These are phyloP conservation scores for Sitophilus oryzae DNA, from an alignment of 1,140 invertebrate genomes.

Conservation along the genomic window DNA sequence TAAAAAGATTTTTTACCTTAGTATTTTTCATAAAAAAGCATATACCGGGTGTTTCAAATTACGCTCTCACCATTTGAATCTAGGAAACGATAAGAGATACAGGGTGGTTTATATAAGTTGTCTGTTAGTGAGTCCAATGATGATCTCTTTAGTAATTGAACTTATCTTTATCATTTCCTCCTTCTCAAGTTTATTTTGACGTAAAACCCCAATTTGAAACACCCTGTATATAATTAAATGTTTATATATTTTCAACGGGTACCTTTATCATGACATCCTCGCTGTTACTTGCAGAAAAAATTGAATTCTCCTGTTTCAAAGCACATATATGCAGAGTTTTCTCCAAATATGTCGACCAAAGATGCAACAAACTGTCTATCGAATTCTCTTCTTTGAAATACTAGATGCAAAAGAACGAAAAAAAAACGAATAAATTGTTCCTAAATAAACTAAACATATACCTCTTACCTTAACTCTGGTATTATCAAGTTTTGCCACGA, in stretches of 20 bases:
- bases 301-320: constrained; percentile 34
- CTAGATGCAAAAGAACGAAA: constrained; percentile 40
- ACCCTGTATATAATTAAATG: constrained; percentile 5
- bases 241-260: constrained; percentile 16
- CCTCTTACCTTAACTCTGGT: constrained; percentile 36
- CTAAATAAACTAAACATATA: not conserved
- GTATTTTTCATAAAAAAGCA: not conserved
- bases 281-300: constrained; percentile 38
- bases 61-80: too few relatives aligned
- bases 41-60: too few relatives aligned
- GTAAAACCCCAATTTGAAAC: too few relatives aligned
- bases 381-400: constrained; percentile 54
- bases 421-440: not conserved
- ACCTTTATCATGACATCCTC: constrained; percentile 64
- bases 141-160: too few relatives aligned
- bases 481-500: constrained; percentile 52
- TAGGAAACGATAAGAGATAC: not conserved
- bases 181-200: too few relatives aligned
- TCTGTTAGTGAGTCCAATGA: too few relatives aligned
- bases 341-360: constrained; percentile 56
- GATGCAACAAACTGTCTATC: constrained; percentile 50
- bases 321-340: constrained; percentile 43
- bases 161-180: not conserved
- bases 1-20: constrained; percentile 2
- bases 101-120: not conserved